These are phyloP conservation scores for Lepus americanus DNA, from an alignment of 2,113 vertebrate species.

Conservation along the genomic window DNA sequence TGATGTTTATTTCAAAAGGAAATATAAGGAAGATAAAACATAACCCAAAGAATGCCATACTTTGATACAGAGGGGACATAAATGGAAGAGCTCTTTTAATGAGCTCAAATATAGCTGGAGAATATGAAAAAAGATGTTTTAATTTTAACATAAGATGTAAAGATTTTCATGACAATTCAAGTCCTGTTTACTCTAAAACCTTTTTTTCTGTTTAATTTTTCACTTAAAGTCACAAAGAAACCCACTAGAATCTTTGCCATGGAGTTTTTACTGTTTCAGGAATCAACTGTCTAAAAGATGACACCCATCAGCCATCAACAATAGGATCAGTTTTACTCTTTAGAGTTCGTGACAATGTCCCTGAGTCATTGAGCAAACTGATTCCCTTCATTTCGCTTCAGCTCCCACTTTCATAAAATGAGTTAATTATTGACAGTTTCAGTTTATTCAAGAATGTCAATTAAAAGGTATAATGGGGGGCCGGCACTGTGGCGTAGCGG, in stretches of 20 bases:
- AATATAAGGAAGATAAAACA: constrained; percentile 41
- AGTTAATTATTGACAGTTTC: constrained; percentile 37
- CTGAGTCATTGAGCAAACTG: background rate
- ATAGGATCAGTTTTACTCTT: background rate
- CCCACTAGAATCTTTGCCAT: background rate
- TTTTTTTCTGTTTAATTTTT: constrained; percentile 33
- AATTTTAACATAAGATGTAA: constrained; percentile 15
- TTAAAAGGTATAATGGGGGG: background rate
- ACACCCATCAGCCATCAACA: background rate
- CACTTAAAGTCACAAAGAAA: constrained; percentile 38
- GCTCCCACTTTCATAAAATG: background rate
- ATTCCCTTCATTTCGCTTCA: background rate
- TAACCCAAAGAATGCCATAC: constrained; percentile 35
- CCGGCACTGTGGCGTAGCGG: too few species aligned
- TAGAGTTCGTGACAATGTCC: background rate
- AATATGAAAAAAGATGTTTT: constrained; percentile 27
- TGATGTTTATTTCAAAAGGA: constrained; percentile 38
- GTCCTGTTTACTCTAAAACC: constrained; percentile 1
- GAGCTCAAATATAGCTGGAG: constrained; percentile 5
- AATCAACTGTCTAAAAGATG: constrained; percentile 5
- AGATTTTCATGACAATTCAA: constrained; percentile 28
- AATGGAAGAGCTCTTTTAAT: constrained; percentile 31
- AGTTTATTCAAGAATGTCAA: constrained; percentile 45
- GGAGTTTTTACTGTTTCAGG: background rate
- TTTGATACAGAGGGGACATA: constrained; percentile 9